Percentiles rank a stretch among this genome's conserved stretches.
Evolutionary conservation across 1,140 invertebrate genomes (phyloP).

Genomic region (Berghia stephanieae): DNA sequence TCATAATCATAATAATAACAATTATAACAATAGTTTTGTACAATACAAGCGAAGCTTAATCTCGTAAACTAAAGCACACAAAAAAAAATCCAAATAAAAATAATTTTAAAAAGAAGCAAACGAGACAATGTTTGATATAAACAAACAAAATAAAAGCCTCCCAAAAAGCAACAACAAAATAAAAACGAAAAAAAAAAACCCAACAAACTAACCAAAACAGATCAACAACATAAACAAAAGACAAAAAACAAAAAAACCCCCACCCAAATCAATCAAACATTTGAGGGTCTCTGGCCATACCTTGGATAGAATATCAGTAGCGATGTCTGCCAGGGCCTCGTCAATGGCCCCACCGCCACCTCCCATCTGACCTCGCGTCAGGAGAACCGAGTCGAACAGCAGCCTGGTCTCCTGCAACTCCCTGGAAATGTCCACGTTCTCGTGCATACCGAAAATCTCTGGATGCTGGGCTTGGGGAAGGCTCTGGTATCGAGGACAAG

Average conservation of each 20-base stretch:
- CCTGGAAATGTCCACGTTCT: conserved; percentile 67
- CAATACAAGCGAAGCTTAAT: too few species aligned
- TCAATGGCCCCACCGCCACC: conserved; percentile 62
- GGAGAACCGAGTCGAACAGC: conserved; percentile 65
- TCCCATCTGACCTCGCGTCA: conserved; percentile 61
- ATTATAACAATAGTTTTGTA: too few species aligned
- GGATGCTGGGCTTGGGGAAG: conserved; percentile 68
- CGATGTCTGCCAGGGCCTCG: conserved; percentile 58
- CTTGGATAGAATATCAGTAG: conserved; percentile 65
- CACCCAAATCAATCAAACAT: background rate
- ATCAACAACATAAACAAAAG: background rate
- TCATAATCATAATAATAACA: too few species aligned
- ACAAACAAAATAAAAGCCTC: too few species aligned
- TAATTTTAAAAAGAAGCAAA: too few species aligned
- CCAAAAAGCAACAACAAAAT: conserved; percentile 11
- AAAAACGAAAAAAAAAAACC: background rate
- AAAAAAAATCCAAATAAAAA: too few species aligned
- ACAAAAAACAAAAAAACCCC: background rate
- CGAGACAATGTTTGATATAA: too few species aligned
- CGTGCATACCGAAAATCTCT: conserved; percentile 68
- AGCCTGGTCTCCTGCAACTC: conserved; percentile 65
- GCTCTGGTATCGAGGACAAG: conserved; percentile 52
- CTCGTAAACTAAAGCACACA: too few species aligned
- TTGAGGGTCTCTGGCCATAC: conserved; percentile 43
- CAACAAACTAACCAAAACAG: background rate